Conservation (phyloP, 2,797 vertebrate species). For the Tenualosa thibaudeaui region DNA sequence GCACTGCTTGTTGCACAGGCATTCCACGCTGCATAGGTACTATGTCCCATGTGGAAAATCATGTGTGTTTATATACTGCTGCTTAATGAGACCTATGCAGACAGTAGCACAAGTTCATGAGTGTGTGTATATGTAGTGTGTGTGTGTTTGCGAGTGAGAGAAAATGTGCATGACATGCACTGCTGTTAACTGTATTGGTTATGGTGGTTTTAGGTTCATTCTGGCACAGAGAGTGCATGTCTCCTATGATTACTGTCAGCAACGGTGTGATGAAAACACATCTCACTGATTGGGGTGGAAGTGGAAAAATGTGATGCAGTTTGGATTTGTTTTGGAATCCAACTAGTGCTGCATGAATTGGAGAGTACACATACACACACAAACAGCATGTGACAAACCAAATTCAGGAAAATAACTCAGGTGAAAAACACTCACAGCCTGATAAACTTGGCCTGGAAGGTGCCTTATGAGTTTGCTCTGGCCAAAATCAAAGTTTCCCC, state of each 20-base stretch:
- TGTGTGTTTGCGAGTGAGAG: neutral
- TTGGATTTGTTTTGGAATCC: neutral
- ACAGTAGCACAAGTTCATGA: neutral
- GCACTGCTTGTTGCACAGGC: neutral
- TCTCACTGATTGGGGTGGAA: neutral
- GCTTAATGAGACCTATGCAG: neutral
- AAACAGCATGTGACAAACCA: constrained; percentile 22
- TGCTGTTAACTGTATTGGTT: constrained; percentile 2
- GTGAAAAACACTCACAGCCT: constrained; percentile 26
- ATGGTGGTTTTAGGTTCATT: constrained; percentile 1
- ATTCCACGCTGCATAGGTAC: neutral
- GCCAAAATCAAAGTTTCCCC: constrained; percentile 24
- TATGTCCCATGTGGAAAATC: neutral
- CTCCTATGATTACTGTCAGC: neutral
- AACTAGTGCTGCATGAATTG: neutral
- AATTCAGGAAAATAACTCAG: constrained; percentile 12
- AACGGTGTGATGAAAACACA: neutral
- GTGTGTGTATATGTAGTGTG: constrained; percentile 9
- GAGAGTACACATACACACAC: neutral
- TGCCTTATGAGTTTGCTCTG: constrained; percentile 25
- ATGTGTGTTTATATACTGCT: neutral
- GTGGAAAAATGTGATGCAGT: neutral
- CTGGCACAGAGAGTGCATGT: neutral
- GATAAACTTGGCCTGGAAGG: constrained; percentile 13
- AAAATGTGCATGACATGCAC: neutral